phyloP scores from a whole-genome alignment of 2,888 invertebrate genomes.

The Aporophyla nigra region DNA sequence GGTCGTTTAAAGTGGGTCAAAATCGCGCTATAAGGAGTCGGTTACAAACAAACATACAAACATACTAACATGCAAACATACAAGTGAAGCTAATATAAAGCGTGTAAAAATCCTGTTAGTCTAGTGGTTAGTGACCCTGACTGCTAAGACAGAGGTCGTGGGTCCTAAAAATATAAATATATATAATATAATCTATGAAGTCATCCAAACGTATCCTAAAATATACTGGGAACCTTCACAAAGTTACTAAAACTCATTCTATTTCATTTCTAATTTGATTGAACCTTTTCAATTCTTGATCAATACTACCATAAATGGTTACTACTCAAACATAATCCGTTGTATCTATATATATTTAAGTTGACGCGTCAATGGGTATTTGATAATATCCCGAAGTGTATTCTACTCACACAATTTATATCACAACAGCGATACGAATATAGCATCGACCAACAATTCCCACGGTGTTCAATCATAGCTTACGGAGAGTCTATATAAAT shows the following conservation, averaged over 20 bases:
- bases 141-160: too few relatives aligned
- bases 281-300: neutral
- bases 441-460: slow-evolving; percentile 48
- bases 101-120: too few relatives aligned
- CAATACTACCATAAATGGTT: neutral
- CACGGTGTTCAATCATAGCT: slow-evolving; percentile 68
- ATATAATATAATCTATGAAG: too few relatives aligned
- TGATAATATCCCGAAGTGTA: slow-evolving; percentile 15
- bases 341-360: neutral
- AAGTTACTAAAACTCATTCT: neutral
- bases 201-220: neutral
- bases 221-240: neutral
- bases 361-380: neutral
- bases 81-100: too few relatives aligned
- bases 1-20: too few relatives aligned
- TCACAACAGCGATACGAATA: slow-evolving; percentile 23
- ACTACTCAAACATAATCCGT: neutral
- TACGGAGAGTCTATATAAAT: slow-evolving; percentile 64
- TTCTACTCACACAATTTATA: slow-evolving; percentile 25
- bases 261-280: neutral
- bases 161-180: too few relatives aligned
- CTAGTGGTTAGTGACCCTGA: too few relatives aligned
- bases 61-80: too few relatives aligned
- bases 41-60: too few relatives aligned
- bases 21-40: too few relatives aligned